Evolutionary conservation across 2,113 vertebrate species (phyloP), one percentile per base, ranked within the genome.

Genomic region (Sturnira hondurensis): DNA sequence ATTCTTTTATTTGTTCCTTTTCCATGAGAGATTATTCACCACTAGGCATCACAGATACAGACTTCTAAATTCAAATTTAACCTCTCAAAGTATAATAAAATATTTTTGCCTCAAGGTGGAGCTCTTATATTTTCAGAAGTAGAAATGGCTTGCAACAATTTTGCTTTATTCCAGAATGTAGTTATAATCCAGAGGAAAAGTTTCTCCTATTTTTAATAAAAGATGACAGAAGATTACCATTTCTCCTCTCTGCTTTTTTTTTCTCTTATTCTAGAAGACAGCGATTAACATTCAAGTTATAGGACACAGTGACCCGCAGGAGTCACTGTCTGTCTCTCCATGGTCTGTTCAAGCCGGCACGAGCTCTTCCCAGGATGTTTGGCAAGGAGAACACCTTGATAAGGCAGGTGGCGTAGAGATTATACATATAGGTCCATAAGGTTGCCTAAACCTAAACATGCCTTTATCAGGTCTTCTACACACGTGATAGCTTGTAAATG

Each of bases 101-200:
- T 63, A 1, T 19, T 91, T 33, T 88, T 94, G 68, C 97, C 98
- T 98, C 97, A 96, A 98, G 97, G 93, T 98, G 98, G 98, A 97
- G 98, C 98, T 98, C 56, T 98, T 97, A 96, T 91, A 93, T 98
- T 97, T 98, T 92, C 71, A 81, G 56, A 95, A 77, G 85, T 87
- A 4, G 31, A 41, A 52, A 92, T 36, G 74, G 31, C 93, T 12
- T 47, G 20, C 24, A 70, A 17, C 4, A 0, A 31, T 76, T 94
- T 67, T 24, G 33, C n/a, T 45, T 97, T 68, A n/a, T 56, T 71
- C 31, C n/a, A 74, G 83, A 88, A 87, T 89, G 65, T 90, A 67
- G 7, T 85, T 96, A 73, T 96, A 54, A 95, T 96, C 52, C 93
- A 67, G 71, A 95, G 90, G 82, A 65, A 54, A 91, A 33, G 28